phyloP scores from a whole-genome alignment of 2,113 vertebrate species.

The Dasyprocta punctata region DNA sequence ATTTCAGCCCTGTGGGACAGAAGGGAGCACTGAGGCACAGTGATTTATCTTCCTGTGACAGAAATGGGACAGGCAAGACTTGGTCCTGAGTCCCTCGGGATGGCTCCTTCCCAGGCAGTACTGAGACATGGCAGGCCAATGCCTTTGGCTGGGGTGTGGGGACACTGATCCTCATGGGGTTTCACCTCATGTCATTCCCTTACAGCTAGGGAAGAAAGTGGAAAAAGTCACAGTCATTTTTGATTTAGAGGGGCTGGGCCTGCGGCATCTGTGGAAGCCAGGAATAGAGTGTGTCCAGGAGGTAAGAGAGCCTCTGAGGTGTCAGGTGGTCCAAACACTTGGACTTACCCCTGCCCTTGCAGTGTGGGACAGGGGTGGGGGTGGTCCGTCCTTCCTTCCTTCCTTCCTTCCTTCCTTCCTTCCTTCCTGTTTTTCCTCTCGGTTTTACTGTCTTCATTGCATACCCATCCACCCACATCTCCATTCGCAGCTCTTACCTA shows the following conservation, averaged over 20 bases:
- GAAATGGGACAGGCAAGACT: neutral
- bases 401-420: neutral
- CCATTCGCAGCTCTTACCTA: neutral
- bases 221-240: neutral
- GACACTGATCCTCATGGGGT: neutral
- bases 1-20: neutral
- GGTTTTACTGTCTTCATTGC: neutral
- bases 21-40: neutral
- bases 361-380: no score
- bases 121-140: neutral
- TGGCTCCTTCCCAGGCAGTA: no score
- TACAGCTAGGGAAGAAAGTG: neutral
- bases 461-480: neutral
- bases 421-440: neutral
- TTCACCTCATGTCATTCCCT: neutral
- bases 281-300: neutral
- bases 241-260: conserved; percentile 5
- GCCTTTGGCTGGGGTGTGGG: neutral
- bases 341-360: neutral
- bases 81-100: neutral
- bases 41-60: neutral
- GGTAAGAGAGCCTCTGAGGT: neutral
- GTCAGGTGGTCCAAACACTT: no score
- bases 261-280: conserved; percentile 42
- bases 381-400: neutral